Percentiles rank a stretch among this genome's conserved stretches.
Evolutionary conservation across 2,797 vertebrate genomes (phyloP).

Genomic region (Malacoctenus gilli): DNA sequence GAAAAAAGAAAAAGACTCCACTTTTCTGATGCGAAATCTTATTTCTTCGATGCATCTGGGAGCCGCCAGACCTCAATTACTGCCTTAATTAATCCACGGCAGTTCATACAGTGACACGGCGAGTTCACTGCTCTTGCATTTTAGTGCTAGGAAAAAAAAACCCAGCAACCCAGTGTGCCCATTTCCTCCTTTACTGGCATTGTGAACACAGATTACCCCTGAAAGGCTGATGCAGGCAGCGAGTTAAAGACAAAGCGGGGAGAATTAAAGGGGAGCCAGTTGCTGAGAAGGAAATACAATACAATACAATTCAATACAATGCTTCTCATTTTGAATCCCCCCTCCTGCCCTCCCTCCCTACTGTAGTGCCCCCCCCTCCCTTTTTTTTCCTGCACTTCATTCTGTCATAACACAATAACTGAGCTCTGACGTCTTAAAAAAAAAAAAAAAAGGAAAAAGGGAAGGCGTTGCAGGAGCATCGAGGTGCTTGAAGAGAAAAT

Average conservation of each 20-base stretch:
- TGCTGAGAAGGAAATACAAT: conserved; percentile 47
- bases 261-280: conserved; percentile 42
- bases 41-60: conserved; percentile 46
- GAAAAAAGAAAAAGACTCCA: conserved; percentile 46
- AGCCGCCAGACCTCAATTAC: conserved; percentile 41
- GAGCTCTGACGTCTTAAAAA: conserved; percentile 75
- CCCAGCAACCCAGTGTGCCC: conserved; percentile 2
- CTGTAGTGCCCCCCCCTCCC: conserved; percentile 50
- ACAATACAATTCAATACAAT: conserved; percentile 57
- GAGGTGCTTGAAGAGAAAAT: conserved; percentile 77
- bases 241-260: conserved; percentile 47
- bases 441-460: too few relatives aligned
- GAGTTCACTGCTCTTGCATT: conserved; percentile 3
- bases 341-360: too few relatives aligned
- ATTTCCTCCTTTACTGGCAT: conserved; percentile 26
- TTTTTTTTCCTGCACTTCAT: conserved; percentile 59
- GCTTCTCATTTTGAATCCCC: conserved; percentile 59
- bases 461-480: conserved; percentile 72
- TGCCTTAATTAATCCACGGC: conserved; percentile 44
- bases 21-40: conserved; percentile 48
- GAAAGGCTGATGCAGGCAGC: conserved; percentile 28
- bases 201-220: conserved; percentile 24
- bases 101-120: conserved; percentile 19
- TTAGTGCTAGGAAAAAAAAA: conserved; percentile 13
- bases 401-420: conserved; percentile 75